phyloP scores from a whole-genome alignment of 2,113 vertebrate species.

The Eurypyga helias region DNA sequence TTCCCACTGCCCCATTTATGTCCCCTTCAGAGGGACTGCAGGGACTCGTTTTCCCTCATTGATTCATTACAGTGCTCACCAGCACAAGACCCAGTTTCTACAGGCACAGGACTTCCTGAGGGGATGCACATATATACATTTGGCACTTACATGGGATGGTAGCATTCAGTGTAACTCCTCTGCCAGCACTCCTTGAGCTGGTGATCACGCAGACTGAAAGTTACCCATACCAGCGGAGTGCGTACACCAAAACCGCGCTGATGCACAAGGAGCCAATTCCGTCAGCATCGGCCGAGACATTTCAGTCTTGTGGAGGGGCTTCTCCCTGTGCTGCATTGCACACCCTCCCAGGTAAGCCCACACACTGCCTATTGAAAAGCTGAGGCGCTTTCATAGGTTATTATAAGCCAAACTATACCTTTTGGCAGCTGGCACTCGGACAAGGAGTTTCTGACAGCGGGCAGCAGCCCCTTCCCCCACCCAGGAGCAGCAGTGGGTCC shows the following conservation, averaged over 20 bases:
- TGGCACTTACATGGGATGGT: accelerated
- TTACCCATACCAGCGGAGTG: accelerated
- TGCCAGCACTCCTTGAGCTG: neutral
- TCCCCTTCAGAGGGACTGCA: neutral
- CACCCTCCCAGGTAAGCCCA: neutral
- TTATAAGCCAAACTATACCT: neutral
- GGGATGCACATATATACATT: no score
- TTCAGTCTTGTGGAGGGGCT: neutral
- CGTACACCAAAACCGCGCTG: accelerated
- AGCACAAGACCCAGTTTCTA: neutral
- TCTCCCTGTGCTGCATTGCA: neutral
- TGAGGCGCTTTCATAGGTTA: accelerated
- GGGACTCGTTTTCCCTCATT: neutral
- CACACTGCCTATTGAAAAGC: accelerated
- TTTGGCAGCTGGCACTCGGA: neutral
- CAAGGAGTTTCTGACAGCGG: neutral
- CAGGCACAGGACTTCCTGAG: neutral
- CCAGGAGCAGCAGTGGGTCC: accelerated
- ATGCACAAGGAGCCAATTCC: accelerated
- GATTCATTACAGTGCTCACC: neutral
- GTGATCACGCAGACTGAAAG: accelerated
- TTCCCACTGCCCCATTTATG: neutral
- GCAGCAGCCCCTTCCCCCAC: no score
- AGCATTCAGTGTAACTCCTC: no score
- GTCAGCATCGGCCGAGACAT: neutral